These are phyloP conservation scores for Tricholaema leucomelas DNA, from an alignment of 2,113 vertebrate genomes.

Conservation along the genomic window DNA sequence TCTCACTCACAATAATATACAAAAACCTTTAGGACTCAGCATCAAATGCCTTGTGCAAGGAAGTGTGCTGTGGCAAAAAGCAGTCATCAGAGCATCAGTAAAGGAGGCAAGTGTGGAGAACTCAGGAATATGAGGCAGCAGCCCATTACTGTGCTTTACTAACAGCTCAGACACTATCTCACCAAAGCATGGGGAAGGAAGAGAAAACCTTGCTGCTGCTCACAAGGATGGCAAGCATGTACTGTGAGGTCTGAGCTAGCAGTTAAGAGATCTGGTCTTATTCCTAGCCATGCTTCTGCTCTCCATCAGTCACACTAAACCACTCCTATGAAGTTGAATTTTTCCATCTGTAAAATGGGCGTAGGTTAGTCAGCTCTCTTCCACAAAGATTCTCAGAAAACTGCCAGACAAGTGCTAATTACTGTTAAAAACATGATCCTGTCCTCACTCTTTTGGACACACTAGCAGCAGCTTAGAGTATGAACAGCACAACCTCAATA, in stretches of 20 bases:
- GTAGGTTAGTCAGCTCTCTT: neutral
- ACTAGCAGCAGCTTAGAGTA: conserved; percentile 12
- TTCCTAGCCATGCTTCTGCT: neutral
- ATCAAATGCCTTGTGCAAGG: neutral
- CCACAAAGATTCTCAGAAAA: conserved; percentile 25
- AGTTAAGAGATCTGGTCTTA: neutral
- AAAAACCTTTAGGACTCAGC: neutral
- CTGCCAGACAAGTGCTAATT: conserved; percentile 32
- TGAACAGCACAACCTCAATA: neutral
- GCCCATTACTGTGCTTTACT: neutral
- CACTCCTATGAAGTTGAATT: neutral
- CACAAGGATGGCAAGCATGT: neutral
- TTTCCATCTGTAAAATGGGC: conserved; percentile 3
- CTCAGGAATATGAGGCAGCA: neutral
- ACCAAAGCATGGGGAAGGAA: neutral
- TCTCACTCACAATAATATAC: neutral
- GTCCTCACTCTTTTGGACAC: neutral
- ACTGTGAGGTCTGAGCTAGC: neutral
- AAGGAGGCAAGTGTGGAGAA: neutral
- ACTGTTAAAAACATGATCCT: conserved; percentile 31
- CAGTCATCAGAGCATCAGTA: neutral
- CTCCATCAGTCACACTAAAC: neutral
- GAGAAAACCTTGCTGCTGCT: neutral
- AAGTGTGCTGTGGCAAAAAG: neutral
- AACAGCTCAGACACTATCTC: neutral